These are phyloP conservation scores for Distichodus sexfasciatus DNA, from an alignment of 2,797 vertebrate genomes.

Conservation along the genomic window DNA sequence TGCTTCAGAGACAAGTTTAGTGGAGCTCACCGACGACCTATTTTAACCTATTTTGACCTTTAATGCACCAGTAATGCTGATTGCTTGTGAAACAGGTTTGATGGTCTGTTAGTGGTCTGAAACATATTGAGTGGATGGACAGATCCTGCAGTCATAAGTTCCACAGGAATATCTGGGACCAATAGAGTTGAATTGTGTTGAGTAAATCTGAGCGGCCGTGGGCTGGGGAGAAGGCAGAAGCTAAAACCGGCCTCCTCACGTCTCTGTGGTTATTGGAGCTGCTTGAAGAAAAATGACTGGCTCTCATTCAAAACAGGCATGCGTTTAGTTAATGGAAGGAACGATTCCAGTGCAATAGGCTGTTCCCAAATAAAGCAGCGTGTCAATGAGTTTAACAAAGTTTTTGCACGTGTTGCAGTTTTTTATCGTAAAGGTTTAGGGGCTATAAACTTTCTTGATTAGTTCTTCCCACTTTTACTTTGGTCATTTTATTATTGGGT, in stretches of 20 bases:
- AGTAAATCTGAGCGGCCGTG: neutral
- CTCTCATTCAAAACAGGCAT: neutral
- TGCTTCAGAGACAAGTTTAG: too few relatives aligned
- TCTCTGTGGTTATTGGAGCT: neutral
- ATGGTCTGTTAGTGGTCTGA: neutral
- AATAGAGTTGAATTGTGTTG: neutral
- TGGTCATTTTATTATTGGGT: conserved; percentile 44
- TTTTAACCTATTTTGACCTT: too few relatives aligned
- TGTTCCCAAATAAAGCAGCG: too few relatives aligned
- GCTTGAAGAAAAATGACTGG: neutral
- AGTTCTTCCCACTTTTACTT: too few relatives aligned
- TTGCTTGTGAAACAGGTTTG: neutral
- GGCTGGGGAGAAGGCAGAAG: neutral
- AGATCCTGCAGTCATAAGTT: too few relatives aligned
- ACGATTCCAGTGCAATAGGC: neutral
- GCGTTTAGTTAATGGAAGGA: neutral
- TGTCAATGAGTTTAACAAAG: too few relatives aligned
- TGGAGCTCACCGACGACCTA: too few relatives aligned
- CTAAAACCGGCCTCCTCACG: neutral
- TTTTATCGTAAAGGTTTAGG: too few relatives aligned
- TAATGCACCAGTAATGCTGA: too few relatives aligned
- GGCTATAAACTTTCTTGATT: too few relatives aligned
- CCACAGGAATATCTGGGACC: neutral
- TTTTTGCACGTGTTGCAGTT: too few relatives aligned
- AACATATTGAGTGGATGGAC: neutral